Conservation (phyloP, 1,140 invertebrate species). For the Drosophila triauraria region DNA sequence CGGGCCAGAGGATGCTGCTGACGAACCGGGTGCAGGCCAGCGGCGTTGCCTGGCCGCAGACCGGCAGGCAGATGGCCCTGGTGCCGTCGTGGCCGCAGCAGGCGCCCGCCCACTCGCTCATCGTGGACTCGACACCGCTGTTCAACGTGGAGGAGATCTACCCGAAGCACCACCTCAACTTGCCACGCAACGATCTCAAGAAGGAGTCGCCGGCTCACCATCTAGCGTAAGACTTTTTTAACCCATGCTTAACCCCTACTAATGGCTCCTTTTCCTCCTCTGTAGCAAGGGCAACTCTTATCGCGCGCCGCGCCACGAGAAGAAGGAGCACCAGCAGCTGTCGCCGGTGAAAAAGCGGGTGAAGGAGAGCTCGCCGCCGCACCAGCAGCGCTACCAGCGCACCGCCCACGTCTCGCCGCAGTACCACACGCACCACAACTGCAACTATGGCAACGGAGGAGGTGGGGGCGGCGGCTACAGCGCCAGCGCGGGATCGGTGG, state of each 20-base stretch:
- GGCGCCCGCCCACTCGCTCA: conserved; percentile 91
- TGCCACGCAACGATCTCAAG: conserved; percentile 84
- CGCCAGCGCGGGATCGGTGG: conserved; percentile 56
- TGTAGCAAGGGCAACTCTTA: conserved; percentile 82
- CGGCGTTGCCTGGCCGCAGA: conserved; percentile 89
- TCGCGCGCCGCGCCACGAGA: conserved; percentile 87
- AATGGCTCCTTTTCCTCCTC: neutral
- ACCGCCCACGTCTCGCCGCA: conserved; percentile 85
- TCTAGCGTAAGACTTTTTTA: conserved; percentile 70
- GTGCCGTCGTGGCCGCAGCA: conserved; percentile 96
- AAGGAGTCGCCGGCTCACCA: conserved; percentile 85
- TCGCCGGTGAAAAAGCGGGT: conserved; percentile 99
- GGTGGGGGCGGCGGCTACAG: conserved; percentile 57
- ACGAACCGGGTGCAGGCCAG: conserved; percentile 91
- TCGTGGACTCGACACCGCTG: conserved; percentile 92
- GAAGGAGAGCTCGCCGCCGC: conserved; percentile 97
- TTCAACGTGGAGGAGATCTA: conserved; percentile 87
- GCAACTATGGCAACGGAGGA: conserved; percentile 77
- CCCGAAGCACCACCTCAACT: conserved; percentile 84
- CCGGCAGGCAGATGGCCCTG: conserved; percentile 92
- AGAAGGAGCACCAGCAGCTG: conserved; percentile 95
- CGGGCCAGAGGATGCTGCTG: conserved; percentile 89
- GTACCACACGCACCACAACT: conserved; percentile 81
- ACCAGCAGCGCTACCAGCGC: conserved; percentile 86
- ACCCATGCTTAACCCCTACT: neutral